Evolutionary conservation across 2,113 vertebrate species (phyloP).

Genomic region (Poeciliopsis turrubarensis): DNA sequence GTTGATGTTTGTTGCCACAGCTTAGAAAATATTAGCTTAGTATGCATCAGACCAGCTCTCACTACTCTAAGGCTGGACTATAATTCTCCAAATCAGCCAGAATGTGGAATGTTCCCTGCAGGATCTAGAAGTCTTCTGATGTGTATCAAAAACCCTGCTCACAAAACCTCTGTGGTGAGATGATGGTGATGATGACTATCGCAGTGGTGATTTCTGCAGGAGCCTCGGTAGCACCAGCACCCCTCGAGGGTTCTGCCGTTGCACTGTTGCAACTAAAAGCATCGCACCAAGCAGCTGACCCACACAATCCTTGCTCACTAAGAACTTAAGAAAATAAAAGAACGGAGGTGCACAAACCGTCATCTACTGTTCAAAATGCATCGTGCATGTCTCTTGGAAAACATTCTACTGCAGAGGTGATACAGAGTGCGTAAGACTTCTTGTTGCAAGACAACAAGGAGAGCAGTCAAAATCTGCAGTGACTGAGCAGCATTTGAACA

Average conservation of each 20-base stretch:
- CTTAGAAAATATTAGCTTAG: no score
- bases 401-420: no score
- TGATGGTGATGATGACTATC: no score
- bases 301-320: neutral
- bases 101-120: no score
- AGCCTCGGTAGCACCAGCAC: neutral
- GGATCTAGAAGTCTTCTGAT: no score
- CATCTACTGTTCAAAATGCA: no score
- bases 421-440: neutral
- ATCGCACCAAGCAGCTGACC: neutral
- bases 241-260: neutral
- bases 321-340: neutral
- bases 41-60: no score
- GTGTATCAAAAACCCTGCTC: no score
- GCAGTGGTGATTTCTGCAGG: neutral
- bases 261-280: neutral
- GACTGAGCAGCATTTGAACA: neutral
- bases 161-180: no score
- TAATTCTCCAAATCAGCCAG: no score
- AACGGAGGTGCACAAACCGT: neutral
- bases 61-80: no score
- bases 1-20: no score
- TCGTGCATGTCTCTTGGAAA: neutral
- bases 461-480: neutral
- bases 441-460: neutral